Base-by-base conservation (phyloP, 2,797 vertebrate species). In the Jordanella pulchra region DNA sequence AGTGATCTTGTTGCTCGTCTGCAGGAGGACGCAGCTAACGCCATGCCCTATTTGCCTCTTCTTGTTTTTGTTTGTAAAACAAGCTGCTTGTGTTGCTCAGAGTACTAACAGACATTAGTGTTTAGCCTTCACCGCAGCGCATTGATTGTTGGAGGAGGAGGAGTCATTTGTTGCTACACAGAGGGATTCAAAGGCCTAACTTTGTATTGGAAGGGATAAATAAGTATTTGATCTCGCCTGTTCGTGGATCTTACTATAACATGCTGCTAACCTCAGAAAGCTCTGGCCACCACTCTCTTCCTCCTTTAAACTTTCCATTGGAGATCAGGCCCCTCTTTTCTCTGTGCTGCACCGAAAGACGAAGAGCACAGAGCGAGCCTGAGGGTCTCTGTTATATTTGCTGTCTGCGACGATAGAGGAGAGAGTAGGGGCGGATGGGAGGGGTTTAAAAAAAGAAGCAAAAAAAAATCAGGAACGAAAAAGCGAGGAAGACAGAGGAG, bases 351-450 rank as follows among this genome's bases (percentile, higher is more conserved):
- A 77, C 73, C 76, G 61, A 78, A 90, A 76, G 77, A 86, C 79
- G 82, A 84, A 86, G 86, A 88, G 81, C 86, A 86, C 78, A 86
- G 82, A 83, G 81, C 44, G 28, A 80, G 89, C 89, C 89, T 84
- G 80, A 86, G 82, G 88, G 89, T 85, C 76, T 53, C 84, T 78
- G 85, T 91, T 91, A 89, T 92, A 91, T 93, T 93, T 93, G 91
- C 88, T 89, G 84, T 93, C 91, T 87, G 84, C 84, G 75, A 79
- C 69, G 75, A 88, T 76, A 85, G 83, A 79, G 84, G 76, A 88
- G 76, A 84, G 85, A 77, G 79, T 75, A 83, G 80, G 87, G 84
- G 82, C 1, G 83, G 82, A 83, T 84, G 78, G 85, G 84, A 84
- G 81, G 72, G 80, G 80, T 84, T 86, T 73, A 72, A 17, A 65